Evolutionary conservation across 53 echinoderm and acorn worm genomes (phyloP).

Genomic region (Crossaster papposus): DNA sequence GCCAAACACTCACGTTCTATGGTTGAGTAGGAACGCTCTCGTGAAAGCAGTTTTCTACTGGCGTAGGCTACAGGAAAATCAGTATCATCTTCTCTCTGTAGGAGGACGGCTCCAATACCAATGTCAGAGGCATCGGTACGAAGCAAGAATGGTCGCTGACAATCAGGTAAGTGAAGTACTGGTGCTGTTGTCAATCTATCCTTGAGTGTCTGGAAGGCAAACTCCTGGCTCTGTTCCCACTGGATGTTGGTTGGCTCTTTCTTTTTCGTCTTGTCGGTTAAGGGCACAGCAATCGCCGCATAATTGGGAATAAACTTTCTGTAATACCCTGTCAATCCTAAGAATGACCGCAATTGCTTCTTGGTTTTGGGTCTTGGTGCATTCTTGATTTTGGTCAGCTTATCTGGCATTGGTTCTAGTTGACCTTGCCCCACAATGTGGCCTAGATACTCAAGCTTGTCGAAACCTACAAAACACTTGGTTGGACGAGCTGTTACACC

Average conservation of each 20-base stretch:
- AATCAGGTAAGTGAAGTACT: slow-evolving; percentile 55
- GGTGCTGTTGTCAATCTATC: slow-evolving; percentile 23
- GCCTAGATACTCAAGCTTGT: slow-evolving; percentile 41
- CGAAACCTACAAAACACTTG: slow-evolving; percentile 46
- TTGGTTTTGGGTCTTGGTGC: slow-evolving; percentile 34
- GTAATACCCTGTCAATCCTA: slow-evolving; percentile 46
- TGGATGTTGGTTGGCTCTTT: slow-evolving; percentile 40
- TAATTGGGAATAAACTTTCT: slow-evolving; percentile 49
- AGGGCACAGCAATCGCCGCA: slow-evolving; percentile 35
- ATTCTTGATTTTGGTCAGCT: slow-evolving; percentile 14
- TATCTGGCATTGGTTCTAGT: slow-evolving; percentile 8
- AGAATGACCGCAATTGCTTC: slow-evolving; percentile 41
- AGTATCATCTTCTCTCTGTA: slow-evolving; percentile 43
- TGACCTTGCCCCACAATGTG: slow-evolving; percentile 41
- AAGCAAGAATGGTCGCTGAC: slow-evolving; percentile 35
- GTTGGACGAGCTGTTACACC: slow-evolving; percentile 35
- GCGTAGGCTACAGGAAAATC: slow-evolving; percentile 64
- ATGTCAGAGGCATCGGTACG: slow-evolving; percentile 56
- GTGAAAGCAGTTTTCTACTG: too few relatives aligned
- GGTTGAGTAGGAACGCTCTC: slow-evolving; percentile 44
- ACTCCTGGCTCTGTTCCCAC: slow-evolving; percentile 40
- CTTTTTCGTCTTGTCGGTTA: slow-evolving; percentile 46
- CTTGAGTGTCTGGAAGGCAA: slow-evolving; percentile 55
- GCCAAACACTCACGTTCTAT: slow-evolving; percentile 56
- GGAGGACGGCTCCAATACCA: too few relatives aligned